These are phyloP conservation scores for Ophiodon elongatus DNA, from an alignment of 2,113 vertebrate species.

Conservation along the genomic window DNA sequence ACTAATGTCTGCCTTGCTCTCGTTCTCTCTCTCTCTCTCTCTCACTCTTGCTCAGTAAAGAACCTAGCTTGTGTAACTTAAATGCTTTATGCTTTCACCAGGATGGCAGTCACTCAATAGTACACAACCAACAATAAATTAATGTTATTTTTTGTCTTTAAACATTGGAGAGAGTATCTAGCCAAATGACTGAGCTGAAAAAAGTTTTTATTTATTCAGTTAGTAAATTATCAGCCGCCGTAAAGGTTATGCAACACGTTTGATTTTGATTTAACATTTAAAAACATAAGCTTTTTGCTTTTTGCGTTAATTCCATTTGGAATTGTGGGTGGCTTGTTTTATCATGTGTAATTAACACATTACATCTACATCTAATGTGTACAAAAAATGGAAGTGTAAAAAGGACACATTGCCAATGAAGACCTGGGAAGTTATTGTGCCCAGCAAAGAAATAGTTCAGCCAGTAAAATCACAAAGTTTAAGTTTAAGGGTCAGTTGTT, in stretches of 20 bases:
- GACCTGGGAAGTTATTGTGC: neutral
- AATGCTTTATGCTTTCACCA: slow-evolving; percentile 6
- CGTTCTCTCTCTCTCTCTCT: neutral
- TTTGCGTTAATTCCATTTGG: neutral
- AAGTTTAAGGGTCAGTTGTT: neutral
- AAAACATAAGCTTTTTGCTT: neutral
- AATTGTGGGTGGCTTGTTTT: neutral
- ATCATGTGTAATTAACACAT: neutral
- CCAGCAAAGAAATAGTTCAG: neutral
- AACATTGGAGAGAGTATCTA: neutral
- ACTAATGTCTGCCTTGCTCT: slow-evolving; percentile 26
- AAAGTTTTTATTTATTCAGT: neutral
- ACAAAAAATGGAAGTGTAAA: neutral
- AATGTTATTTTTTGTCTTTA: neutral
- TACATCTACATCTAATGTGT: neutral
- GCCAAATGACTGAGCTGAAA: neutral
- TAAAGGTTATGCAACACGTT: neutral
- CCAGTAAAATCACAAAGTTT: neutral
- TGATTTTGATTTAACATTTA: neutral
- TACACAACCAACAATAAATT: neutral
- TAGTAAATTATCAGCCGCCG: neutral
- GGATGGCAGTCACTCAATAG: neutral
- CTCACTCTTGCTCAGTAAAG: neutral
- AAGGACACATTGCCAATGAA: neutral
- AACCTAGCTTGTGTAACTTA: neutral